Evolutionary conservation across 2,113 vertebrate species (phyloP).

Genomic region (Poeciliopsis retropinna): DNA sequence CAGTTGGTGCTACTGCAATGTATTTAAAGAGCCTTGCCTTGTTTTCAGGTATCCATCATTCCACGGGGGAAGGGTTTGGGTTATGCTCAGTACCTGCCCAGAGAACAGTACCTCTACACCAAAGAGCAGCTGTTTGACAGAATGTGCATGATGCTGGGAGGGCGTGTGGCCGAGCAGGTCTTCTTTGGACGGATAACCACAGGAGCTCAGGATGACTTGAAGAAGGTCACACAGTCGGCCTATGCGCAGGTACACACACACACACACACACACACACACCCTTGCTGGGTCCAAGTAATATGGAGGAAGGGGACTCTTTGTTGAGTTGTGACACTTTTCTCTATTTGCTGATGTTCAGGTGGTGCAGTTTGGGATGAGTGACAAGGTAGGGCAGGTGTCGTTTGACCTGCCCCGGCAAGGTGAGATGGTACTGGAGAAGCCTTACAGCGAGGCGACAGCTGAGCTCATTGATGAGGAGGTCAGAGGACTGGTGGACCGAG

Average conservation of each 20-base stretch:
- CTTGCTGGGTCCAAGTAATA: background rate
- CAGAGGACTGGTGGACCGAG: constrained; percentile 75
- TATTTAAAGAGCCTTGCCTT: background rate
- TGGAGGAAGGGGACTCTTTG: background rate
- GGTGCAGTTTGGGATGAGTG: constrained; percentile 96
- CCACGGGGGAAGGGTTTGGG: constrained; percentile 93
- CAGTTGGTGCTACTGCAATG: no score
- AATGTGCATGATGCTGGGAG: constrained; percentile 97
- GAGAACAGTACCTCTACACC: constrained; percentile 95
- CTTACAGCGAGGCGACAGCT: constrained; percentile 86
- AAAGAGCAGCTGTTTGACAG: constrained; percentile 94
- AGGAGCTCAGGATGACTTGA: constrained; percentile 92
- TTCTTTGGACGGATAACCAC: constrained; percentile 94
- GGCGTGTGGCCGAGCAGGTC: constrained; percentile 93
- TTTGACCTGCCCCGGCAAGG: constrained; percentile 92
- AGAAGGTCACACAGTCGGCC: constrained; percentile 95
- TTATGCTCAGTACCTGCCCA: constrained; percentile 93
- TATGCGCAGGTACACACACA: constrained; percentile 88
- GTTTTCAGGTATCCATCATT: constrained; percentile 91
- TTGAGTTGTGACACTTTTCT: background rate
- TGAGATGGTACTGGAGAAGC: constrained; percentile 88
- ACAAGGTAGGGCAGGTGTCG: constrained; percentile 93
- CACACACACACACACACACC: no score
- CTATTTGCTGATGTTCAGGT: constrained; percentile 74
- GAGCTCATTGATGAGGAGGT: constrained; percentile 84